These are phyloP conservation scores for Todiramphus saurophagus DNA, from an alignment of 2,113 vertebrate genomes.

Conservation along the genomic window DNA sequence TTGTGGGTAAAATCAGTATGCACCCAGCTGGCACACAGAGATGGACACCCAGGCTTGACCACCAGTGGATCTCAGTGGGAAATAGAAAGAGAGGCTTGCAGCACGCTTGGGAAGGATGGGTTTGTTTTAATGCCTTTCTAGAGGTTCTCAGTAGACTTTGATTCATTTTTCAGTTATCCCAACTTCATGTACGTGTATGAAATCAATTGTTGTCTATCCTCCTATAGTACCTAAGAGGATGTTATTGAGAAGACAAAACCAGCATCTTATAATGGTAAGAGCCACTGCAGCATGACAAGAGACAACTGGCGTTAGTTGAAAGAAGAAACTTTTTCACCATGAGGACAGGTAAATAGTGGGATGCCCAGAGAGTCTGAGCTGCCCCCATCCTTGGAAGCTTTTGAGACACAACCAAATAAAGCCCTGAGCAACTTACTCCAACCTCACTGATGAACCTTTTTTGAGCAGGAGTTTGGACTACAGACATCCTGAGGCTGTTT, in stretches of 20 bases:
- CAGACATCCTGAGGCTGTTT: not conserved
- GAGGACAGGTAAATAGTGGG: not conserved
- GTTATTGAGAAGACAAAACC: not conserved
- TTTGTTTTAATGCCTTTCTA: not conserved
- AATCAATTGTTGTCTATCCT: not conserved
- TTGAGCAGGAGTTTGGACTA: not conserved
- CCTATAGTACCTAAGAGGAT: not conserved
- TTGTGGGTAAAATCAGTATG: not conserved
- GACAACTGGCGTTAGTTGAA: not conserved
- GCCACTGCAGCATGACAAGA: not conserved
- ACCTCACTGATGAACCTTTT: not conserved
- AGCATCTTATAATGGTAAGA: not conserved
- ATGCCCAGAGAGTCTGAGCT: not conserved
- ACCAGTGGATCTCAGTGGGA: not conserved
- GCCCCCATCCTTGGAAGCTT: not conserved
- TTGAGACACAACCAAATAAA: not conserved
- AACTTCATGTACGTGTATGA: fast-evolving
- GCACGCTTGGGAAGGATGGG: not conserved
- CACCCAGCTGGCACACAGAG: not conserved
- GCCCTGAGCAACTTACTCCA: not conserved
- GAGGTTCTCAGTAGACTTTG: not conserved
- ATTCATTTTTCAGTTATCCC: not conserved
- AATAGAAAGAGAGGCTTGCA: not conserved
- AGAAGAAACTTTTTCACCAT: not conserved
- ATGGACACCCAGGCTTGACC: not conserved